These are phyloP conservation scores for Agrotis exclamationis DNA, from an alignment of 2,888 invertebrate species.

Conservation along the genomic window DNA sequence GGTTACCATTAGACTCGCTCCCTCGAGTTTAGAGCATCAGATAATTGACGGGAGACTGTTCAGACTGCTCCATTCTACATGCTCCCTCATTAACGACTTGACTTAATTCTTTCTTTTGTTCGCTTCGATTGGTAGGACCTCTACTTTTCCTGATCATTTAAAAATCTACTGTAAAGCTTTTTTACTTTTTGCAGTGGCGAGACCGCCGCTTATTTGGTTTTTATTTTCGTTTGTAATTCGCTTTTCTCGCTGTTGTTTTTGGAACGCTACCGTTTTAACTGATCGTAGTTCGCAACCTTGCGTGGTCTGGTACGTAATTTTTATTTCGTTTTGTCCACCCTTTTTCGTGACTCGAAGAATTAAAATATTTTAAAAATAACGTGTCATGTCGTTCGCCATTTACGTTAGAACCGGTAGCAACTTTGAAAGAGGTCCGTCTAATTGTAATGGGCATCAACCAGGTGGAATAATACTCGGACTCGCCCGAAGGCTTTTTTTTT, in stretches of 20 bases:
- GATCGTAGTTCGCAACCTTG: constrained; percentile 79
- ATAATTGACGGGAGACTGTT: constrained; percentile 73
- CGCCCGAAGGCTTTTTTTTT: constrained; percentile 77
- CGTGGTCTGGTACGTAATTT: constrained; percentile 77
- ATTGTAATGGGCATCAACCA: constrained; percentile 78
- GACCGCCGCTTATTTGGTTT: constrained; percentile 73
- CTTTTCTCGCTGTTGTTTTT: constrained; percentile 76
- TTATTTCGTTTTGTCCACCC: constrained; percentile 71
- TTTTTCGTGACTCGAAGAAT: constrained; percentile 78
- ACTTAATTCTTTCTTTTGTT: constrained; percentile 67
- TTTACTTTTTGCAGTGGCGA: constrained; percentile 59
- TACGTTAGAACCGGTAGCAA: constrained; percentile 81
- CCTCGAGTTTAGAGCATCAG: constrained; percentile 67
- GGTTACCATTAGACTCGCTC: constrained; percentile 66
- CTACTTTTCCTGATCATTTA: constrained; percentile 73
- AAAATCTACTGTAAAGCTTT: constrained; percentile 66
- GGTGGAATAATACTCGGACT: constrained; percentile 76
- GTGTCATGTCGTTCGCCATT: constrained; percentile 62
- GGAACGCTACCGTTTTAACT: constrained; percentile 81
- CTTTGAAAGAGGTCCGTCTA: constrained; percentile 75
- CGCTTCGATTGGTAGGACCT: constrained; percentile 66
- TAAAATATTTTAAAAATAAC: constrained; percentile 48
- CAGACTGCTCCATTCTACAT: constrained; percentile 69
- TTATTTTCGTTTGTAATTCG: constrained; percentile 77
- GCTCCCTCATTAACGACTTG: constrained; percentile 77